Base-by-base conservation (phyloP, 2,797 vertebrate genomes). In the Poeciliopsis turneri region DNA sequence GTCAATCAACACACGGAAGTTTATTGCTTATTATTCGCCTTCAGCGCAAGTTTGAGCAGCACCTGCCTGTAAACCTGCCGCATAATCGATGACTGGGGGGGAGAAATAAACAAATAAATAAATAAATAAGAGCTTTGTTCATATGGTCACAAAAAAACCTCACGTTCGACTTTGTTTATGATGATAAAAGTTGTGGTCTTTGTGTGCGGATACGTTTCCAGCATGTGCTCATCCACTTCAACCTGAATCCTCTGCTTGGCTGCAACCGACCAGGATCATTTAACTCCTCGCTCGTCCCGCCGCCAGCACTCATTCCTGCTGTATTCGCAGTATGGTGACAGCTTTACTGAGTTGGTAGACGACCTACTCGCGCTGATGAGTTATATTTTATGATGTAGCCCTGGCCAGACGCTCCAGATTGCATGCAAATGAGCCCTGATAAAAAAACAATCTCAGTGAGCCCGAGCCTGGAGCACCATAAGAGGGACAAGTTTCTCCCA, bases 241-340 rank as follows among this genome's bases (percentile, higher is more conserved):
- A 49, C 53, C 33, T 79, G 73, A 45, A 20, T 75, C 75, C 85
- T 85, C n/a, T 81, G 68, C 84, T 70, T 70, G 82, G 78, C 84
- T 88, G 82, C 79, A 70, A 71, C 72, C 82, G 41, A 46, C 68
- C 16, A 61, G 81, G 78, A 82, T 82, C 86, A 10, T 87, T 76
- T 78, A 83, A 69, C 86, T 88, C 86, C 92, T 83, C 89, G 87
- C 87, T 87, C 87, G 83, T 78, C 82, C 43, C 69, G 82, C 83
- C 86, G 87, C 71, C 89, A 84, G 82, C 82, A 87, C 76, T 87
- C 80, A 47, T 89, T 93, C 91, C 87, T 95, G 94, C 95, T 95
- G 95, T 94, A 92, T 94, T 90, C 79, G 94, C 95, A 94, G 86
- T 87, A 91, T 87, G 88, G 53, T 94, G 95, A 94, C 94, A 94